Percentiles rank a stretch among this genome's conserved stretches.
Evolutionary conservation across 2,888 invertebrate species (phyloP).

Genomic region (Drosophila acutilabella): DNA sequence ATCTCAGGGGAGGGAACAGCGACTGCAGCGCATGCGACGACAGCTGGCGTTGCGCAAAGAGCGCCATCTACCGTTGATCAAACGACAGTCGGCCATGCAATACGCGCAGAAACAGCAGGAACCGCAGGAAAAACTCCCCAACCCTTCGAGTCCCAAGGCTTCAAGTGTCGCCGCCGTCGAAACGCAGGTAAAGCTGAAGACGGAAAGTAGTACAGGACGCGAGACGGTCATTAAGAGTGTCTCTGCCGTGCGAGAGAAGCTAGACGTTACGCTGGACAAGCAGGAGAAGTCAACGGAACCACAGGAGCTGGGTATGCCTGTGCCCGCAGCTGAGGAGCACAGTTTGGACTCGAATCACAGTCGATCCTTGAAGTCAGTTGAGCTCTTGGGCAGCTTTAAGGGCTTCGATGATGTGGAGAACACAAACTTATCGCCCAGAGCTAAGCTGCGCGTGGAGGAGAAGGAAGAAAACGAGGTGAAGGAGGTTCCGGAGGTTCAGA

Average conservation of each 20-base stretch:
- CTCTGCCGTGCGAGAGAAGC: conserved; percentile 35
- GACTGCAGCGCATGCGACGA: conserved; percentile 46
- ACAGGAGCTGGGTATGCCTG: no score
- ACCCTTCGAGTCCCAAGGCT: conserved; percentile 64
- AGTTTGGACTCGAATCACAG: conserved; percentile 44
- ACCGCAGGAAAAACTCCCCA: conserved; percentile 23
- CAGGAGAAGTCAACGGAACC: not conserved
- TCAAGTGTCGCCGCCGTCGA: conserved; percentile 49
- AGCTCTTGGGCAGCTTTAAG: conserved; percentile 56
- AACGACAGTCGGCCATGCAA: conserved; percentile 68
- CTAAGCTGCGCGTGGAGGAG: conserved; percentile 46
- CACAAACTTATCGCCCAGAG: conserved; percentile 59
- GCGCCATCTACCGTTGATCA: conserved; percentile 73
- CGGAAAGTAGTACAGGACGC: conserved; percentile 31
- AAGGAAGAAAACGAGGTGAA: not conserved
- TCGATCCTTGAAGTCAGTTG: conserved; percentile 42
- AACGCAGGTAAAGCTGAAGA: not conserved
- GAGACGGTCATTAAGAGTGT: conserved; percentile 72
- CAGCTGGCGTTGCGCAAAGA: conserved; percentile 60
- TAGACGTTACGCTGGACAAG: conserved; percentile 3
- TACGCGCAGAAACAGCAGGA: conserved; percentile 10
- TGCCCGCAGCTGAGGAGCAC: conserved; percentile 34
- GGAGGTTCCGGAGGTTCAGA: not conserved
- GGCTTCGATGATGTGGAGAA: conserved; percentile 72
- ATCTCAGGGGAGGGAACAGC: conserved; percentile 26